Evolutionary conservation across 35 echinoderm and acorn worm species (phyloP).

Genomic region (Stichopus chloronotus): DNA sequence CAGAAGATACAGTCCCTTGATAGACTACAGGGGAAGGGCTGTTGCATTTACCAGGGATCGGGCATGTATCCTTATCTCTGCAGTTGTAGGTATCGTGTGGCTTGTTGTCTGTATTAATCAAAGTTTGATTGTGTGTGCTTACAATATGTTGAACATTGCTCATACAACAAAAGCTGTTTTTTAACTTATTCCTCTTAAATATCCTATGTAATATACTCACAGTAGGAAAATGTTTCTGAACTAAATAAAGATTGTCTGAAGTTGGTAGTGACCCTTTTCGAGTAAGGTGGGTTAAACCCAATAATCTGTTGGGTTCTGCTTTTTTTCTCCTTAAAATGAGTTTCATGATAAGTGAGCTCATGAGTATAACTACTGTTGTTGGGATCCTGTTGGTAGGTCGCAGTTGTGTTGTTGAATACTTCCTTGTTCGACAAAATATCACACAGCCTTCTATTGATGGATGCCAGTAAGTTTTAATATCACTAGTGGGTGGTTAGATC

Average conservation of each 20-base stretch:
- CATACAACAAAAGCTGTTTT: background rate
- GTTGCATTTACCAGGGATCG: background rate
- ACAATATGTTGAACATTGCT: background rate
- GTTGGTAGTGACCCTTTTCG: background rate
- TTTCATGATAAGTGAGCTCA: background rate
- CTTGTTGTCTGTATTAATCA: background rate
- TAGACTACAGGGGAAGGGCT: background rate
- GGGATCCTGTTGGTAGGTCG: background rate
- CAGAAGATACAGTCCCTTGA: no score
- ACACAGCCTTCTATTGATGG: background rate
- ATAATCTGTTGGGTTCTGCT: background rate
- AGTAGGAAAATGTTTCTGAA: slow-evolving; percentile 19
- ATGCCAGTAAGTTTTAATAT: background rate
- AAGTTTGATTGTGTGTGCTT: background rate
- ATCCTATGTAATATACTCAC: background rate
- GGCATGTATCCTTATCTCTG: background rate
- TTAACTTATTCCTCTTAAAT: background rate
- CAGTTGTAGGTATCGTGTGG: background rate
- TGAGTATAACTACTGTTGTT: background rate
- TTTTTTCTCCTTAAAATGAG: background rate
- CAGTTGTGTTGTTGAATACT: background rate
- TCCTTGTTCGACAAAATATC: background rate
- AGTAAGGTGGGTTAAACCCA: background rate
- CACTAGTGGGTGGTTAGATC: no score
- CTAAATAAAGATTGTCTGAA: background rate